These are phyloP conservation scores for Drosophila prosaltans DNA, from an alignment of 1,140 invertebrate genomes.

Conservation along the genomic window DNA sequence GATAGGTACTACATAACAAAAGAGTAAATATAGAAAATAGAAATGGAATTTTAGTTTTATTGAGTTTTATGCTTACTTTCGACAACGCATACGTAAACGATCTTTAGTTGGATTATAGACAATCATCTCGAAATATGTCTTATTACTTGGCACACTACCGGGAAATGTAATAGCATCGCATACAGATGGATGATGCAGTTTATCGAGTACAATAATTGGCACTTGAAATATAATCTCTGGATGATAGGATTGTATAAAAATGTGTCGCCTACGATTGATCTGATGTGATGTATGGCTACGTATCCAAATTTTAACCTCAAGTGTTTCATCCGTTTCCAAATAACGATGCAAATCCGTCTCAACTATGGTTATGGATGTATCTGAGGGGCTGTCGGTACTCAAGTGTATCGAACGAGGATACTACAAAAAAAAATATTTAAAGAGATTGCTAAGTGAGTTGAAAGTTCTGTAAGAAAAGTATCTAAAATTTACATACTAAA, in stretches of 20 bases:
- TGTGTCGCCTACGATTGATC: slow-evolving; percentile 56
- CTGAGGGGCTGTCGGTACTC: slow-evolving; percentile 55
- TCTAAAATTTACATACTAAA: slow-evolving; percentile 33
- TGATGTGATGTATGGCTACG: slow-evolving; percentile 6
- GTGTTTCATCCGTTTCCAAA: slow-evolving; percentile 51
- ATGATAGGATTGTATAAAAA: slow-evolving; percentile 61
- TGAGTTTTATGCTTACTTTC: slow-evolving; percentile 33
- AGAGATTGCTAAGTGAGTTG: background rate
- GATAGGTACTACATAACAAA: slow-evolving; percentile 42
- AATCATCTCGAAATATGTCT: slow-evolving; percentile 58
- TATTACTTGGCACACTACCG: slow-evolving; percentile 41
- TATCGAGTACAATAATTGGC: slow-evolving; percentile 59
- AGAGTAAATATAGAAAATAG: background rate
- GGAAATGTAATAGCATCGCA: slow-evolving; percentile 51
- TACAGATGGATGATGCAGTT: slow-evolving; percentile 11
- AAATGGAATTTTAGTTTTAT: background rate
- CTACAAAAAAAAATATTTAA: slow-evolving; percentile 22
- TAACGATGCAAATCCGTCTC: slow-evolving; percentile 41
- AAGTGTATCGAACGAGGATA: slow-evolving; percentile 55
- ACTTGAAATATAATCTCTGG: slow-evolving; percentile 75
- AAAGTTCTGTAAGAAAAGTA: background rate
- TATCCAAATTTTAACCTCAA: slow-evolving; percentile 55
- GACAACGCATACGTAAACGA: slow-evolving; percentile 32
- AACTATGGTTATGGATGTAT: slow-evolving; percentile 38
- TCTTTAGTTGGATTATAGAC: slow-evolving; percentile 59